Base-by-base conservation (phyloP, 2,113 vertebrate species). In the Pteropus alecto region DNA sequence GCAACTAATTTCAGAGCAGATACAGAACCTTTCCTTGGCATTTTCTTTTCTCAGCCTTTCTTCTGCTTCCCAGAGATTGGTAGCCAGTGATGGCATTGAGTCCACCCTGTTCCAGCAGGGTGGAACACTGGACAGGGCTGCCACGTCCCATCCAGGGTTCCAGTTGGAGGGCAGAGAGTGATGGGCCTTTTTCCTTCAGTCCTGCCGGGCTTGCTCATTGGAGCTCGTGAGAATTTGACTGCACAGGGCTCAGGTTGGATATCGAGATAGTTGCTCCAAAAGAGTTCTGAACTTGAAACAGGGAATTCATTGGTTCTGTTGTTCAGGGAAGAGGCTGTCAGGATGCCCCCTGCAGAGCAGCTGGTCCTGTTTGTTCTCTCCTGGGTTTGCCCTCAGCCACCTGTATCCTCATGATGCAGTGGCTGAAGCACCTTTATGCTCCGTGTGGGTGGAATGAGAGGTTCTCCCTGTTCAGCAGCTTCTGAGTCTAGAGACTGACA, bases 71-170 rank as follows among this genome's bases (percentile, higher is more conserved):
- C 22, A 41, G 68, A 76, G 38, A 28, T 28, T 51, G 48, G 48
- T 54, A 41, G 61, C 63, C 46, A 41, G 0, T 16, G 14, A 6
- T 2, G 0, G 11, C 6, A 6, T 24, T 18, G 43, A 7, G 3
- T 12, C 60, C 24, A 5, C n/a, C 48, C 14, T 35, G 11, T 68
- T 74, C 21, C 11, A 15, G 74, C 5, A 0, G 26, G 60, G 38
- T 38, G 38, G 38, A 58, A 2, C 3, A 48, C 24, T 12, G 56
- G 38, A 35, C 24, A 38, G 46, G 65, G 35, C 48, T 56, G 41
- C 61, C 11, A 2, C 2, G 0, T 33, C 54, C 21, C 4, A 3
- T 79, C 30, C 9, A 1, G 30, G 48, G 65, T 58, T 68, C 78
- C 33, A 22, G 2, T 2, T 58, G 51, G 35, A 73, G 67, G 6